A percentile compares a stretch with the other conserved stretches of the same genome.
These are phyloP conservation scores for Enteromius radiatus DNA, from an alignment of 2,797 vertebrate genomes.

Conservation along the genomic window DNA sequence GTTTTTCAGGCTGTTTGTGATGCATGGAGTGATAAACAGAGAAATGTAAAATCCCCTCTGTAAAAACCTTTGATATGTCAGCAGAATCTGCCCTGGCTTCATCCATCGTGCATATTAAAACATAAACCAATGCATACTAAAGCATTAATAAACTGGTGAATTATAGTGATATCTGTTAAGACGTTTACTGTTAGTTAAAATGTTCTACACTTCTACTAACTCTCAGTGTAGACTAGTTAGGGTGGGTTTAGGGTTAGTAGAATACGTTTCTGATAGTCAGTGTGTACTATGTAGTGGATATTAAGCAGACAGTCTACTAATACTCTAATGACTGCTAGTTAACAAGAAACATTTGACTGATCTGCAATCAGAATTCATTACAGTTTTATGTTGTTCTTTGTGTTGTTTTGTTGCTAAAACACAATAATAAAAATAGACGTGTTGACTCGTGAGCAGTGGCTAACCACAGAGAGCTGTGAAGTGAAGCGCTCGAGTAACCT, in stretches of 20 bases:
- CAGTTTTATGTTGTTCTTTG: background rate
- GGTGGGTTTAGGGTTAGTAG: too few relatives aligned
- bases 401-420: background rate
- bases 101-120: background rate
- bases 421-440: background rate
- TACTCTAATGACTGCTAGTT: too few relatives aligned
- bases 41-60: conserved; percentile 22
- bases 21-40: background rate
- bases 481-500: background rate
- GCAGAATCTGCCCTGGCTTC: background rate
- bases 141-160: too few relatives aligned
- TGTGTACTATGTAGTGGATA: too few relatives aligned
- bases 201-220: too few relatives aligned
- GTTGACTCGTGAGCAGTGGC: background rate
- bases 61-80: conserved; percentile 9
- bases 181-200: background rate
- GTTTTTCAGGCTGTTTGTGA: background rate
- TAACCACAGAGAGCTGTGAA: background rate
- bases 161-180: too few relatives aligned
- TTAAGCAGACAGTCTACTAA: too few relatives aligned
- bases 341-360: too few relatives aligned
- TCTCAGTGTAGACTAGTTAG: too few relatives aligned
- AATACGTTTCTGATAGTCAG: too few relatives aligned
- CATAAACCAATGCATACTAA: background rate
- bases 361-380: too few relatives aligned